A percentile compares a stretch with the other conserved stretches of the same genome.
Conservation (phyloP, 1,140 invertebrate species). For the Lasioglossum baleicum region DNA sequence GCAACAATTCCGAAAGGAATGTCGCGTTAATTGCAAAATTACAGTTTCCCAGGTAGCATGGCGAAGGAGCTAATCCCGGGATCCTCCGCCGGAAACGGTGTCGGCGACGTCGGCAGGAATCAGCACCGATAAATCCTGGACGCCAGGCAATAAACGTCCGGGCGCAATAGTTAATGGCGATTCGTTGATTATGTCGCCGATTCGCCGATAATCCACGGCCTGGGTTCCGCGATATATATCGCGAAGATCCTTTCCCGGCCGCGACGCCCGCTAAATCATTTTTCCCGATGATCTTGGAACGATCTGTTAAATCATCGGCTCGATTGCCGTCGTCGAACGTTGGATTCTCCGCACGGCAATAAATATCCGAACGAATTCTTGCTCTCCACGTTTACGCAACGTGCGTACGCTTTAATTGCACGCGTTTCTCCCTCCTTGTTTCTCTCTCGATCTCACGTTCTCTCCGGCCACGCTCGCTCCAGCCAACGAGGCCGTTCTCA, state of each 20-base stretch:
- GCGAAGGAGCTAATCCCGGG: slow-evolving; percentile 1
- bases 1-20: no score
- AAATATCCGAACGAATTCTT: slow-evolving; percentile 54
- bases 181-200: slow-evolving; percentile 55
- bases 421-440: slow-evolving; percentile 28
- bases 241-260: background rate
- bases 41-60: no score
- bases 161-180: slow-evolving; percentile 56
- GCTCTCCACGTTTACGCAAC: slow-evolving; percentile 30
- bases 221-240: slow-evolving; percentile 23
- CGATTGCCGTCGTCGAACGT: slow-evolving; percentile 33
- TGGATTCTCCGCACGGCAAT: slow-evolving; percentile 44
- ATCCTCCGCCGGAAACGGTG: slow-evolving; percentile 39
- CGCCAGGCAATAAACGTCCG: slow-evolving; percentile 56
- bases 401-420: slow-evolving; percentile 46
- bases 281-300: slow-evolving; percentile 20
- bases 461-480: background rate
- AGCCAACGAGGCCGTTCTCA: background rate
- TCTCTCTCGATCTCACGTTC: slow-evolving; percentile 11
- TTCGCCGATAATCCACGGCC: slow-evolving; percentile 53
- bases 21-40: no score
- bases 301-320: slow-evolving; percentile 52
- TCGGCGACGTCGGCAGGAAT: slow-evolving; percentile 41
- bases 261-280: background rate
- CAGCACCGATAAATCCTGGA: slow-evolving; percentile 53